Percentiles rank a stretch among this genome's conserved stretches.
phyloP scores from a whole-genome alignment of 30 jellyfish, hydroid and myxozoan genomes.

The Pseudorhiza aurosa region DNA sequence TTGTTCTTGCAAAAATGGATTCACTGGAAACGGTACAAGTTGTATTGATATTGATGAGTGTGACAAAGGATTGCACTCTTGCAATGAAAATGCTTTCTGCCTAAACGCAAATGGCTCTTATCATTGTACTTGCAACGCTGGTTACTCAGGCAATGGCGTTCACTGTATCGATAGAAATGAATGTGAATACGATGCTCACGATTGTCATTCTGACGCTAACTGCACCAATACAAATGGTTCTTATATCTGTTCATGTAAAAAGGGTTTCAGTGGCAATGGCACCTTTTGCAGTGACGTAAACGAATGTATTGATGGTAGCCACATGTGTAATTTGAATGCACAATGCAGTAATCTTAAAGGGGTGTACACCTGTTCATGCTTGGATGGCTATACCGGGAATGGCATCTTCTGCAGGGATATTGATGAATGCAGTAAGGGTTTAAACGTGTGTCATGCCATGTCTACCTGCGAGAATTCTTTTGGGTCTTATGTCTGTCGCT shows the following conservation, averaged over 20 bases:
- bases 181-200: constrained; percentile 17
- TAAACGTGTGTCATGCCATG: constrained; percentile 41
- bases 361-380: constrained; percentile 75
- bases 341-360: constrained; percentile 70
- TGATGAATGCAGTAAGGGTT: constrained; percentile 58
- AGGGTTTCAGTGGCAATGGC: constrained; percentile 79
- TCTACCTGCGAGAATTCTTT: constrained; percentile 57
- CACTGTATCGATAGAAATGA: constrained; percentile 44
- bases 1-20: constrained; percentile 52
- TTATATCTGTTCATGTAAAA: constrained; percentile 34
- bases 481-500: constrained; percentile 78
- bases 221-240: constrained; percentile 46
- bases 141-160: constrained; percentile 20
- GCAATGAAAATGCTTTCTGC: constrained; percentile 21
- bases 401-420: constrained; percentile 75
- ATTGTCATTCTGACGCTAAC: constrained; percentile 26
- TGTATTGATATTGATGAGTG: constrained; percentile 69
- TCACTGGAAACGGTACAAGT: constrained; percentile 31
- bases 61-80: neutral
- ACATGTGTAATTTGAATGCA: constrained; percentile 50
- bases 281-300: constrained; percentile 50
- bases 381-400: constrained; percentile 71
- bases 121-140: constrained; percentile 7
- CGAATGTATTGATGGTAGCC: constrained; percentile 47
- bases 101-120: constrained; percentile 18